Conservation (phyloP, 2,888 invertebrate genomes). For the Galeopsomyia nigrocyanea region DNA sequence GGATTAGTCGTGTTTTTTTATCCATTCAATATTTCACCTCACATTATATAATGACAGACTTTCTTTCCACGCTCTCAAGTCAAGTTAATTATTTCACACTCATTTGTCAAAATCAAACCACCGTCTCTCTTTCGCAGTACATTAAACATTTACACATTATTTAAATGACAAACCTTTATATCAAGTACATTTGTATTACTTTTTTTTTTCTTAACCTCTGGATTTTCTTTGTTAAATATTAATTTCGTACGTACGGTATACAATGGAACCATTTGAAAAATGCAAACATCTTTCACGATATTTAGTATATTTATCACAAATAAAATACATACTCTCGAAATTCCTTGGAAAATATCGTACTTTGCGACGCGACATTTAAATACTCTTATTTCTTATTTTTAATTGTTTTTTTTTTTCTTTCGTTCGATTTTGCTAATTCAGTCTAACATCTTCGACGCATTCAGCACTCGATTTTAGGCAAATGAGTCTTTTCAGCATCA, state of each 20-base stretch:
- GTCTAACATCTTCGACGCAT: constrained; percentile 43
- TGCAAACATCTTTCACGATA: constrained; percentile 38
- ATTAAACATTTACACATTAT: constrained; percentile 13
- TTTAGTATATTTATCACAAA: constrained; percentile 46
- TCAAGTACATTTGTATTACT: constrained; percentile 8
- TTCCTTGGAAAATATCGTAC: constrained; percentile 45
- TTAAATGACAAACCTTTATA: constrained; percentile 4
- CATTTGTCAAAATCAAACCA: constrained; percentile 4
- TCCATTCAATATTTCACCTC: constrained; percentile 40
- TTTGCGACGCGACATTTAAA: constrained; percentile 41
- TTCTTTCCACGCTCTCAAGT: constrained; percentile 19
- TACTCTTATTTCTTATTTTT: constrained; percentile 17
- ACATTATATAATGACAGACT: constrained; percentile 26
- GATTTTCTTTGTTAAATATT: constrained; percentile 3
- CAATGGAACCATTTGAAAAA: constrained; percentile 47
- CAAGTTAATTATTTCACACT: constrained; percentile 13
- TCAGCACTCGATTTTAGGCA: constrained; percentile 19
- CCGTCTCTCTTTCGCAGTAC: constrained; percentile 15
- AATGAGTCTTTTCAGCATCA: constrained; percentile 9
- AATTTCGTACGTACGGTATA: constrained; percentile 15
- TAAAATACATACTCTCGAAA: constrained; percentile 49
- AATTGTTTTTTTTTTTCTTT: background rate
- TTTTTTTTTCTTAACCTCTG: background rate
- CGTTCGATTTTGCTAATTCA: constrained; percentile 44
- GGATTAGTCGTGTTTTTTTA: constrained; percentile 55